A percentile compares a stretch with the other conserved stretches of the same genome.
These are phyloP conservation scores for Pterocles orientalis DNA, from an alignment of 2,113 vertebrate species.

Conservation along the genomic window DNA sequence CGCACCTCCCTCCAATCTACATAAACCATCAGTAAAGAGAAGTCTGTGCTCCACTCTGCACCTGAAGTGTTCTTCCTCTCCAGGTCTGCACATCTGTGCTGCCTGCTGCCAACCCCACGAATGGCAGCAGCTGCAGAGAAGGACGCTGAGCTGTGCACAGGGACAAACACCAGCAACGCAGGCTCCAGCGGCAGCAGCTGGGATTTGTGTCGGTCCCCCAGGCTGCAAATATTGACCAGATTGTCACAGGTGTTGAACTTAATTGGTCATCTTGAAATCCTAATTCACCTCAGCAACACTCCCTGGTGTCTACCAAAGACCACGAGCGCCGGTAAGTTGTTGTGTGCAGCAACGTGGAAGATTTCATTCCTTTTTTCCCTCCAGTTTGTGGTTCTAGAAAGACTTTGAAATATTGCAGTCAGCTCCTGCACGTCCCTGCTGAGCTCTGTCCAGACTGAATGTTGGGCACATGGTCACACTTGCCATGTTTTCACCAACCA, in stretches of 20 bases:
- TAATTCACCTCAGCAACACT: neutral
- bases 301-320: neutral
- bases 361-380: neutral
- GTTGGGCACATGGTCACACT: neutral
- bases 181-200: neutral
- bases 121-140: neutral
- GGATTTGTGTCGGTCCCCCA: neutral
- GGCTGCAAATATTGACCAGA: neutral
- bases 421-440: neutral
- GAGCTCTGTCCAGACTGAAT: neutral
- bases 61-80: neutral
- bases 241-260: neutral
- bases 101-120: neutral
- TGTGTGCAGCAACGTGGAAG: neutral
- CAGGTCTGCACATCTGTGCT: accelerated
- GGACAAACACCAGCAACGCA: neutral
- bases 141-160: neutral
- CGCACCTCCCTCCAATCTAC: neutral
- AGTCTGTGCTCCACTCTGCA: neutral
- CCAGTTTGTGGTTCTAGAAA: neutral
- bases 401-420: neutral
- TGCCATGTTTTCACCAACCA: neutral
- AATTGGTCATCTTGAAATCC: neutral
- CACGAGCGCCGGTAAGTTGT: neutral
- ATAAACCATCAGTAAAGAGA: neutral